Evolutionary conservation across 2,113 vertebrate genomes (phyloP).

Genomic region (Thunnus thynnus): DNA sequence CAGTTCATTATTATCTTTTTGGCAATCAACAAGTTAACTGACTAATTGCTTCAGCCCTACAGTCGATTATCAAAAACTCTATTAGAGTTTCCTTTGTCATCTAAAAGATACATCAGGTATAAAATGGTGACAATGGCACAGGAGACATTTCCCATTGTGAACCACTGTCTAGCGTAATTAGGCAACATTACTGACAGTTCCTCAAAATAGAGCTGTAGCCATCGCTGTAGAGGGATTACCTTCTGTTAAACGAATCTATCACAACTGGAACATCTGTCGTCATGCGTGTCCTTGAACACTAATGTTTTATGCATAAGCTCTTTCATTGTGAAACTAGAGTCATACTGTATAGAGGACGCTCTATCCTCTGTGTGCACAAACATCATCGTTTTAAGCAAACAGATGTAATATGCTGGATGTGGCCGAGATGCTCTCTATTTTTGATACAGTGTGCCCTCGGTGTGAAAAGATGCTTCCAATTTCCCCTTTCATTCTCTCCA

Average conservation of each 20-base stretch:
- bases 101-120: not conserved
- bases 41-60: not conserved
- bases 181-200: not conserved
- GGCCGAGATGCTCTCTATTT: constrained; percentile 48
- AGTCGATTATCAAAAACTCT: not conserved
- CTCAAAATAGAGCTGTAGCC: constrained; percentile 7
- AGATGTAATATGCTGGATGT: constrained; percentile 29
- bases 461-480: constrained; percentile 73
- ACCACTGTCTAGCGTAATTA: not conserved
- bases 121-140: not conserved
- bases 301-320: constrained; percentile 19
- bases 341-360: not conserved
- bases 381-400: constrained; percentile 10
- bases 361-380: not conserved
- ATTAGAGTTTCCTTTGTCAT: not conserved
- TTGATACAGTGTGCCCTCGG: constrained; percentile 49
- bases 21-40: too few relatives aligned
- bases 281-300: constrained; percentile 48
- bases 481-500: constrained; percentile 76
- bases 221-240: constrained; percentile 18
- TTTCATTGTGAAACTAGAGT: not conserved
- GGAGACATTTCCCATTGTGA: not conserved
- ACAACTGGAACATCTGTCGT: constrained; percentile 43
- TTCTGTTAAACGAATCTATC: constrained; percentile 25
- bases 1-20: too few relatives aligned